Percentiles rank a stretch among this genome's conserved stretches.
Conservation (phyloP, 2,888 invertebrate species). For the Xestoiulus laeticollis region DNA sequence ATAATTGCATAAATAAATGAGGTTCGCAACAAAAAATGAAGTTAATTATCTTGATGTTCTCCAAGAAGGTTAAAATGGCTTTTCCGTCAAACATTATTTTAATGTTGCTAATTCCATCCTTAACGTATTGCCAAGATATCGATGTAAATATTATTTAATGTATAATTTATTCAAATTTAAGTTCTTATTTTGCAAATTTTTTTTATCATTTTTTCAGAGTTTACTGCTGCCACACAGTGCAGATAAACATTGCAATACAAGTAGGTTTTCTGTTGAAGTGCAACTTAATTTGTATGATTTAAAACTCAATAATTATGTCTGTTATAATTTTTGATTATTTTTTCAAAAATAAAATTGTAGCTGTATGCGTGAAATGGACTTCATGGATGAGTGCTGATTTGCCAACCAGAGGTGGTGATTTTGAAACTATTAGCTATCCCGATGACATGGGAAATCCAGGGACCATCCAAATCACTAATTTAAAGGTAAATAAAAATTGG, state of each 20-base stretch:
- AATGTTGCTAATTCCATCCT: neutral
- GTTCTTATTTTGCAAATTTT: neutral
- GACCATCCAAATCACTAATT: slow-evolving; percentile 12
- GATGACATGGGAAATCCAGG: slow-evolving; percentile 50
- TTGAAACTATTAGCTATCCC: slow-evolving; percentile 48
- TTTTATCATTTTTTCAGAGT: neutral
- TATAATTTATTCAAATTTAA: neutral
- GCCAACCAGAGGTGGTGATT: slow-evolving; percentile 39
- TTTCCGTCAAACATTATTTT: neutral
- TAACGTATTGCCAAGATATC: neutral
- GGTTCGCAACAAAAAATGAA: neutral
- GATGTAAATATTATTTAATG: neutral
- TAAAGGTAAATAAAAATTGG: neutral
- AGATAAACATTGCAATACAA: neutral
- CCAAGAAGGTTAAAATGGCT: neutral
- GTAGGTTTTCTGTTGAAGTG: neutral
- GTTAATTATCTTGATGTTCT: neutral
- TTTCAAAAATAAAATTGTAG: neutral
- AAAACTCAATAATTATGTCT: neutral
- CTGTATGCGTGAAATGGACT: slow-evolving; percentile 49
- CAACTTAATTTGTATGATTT: neutral
- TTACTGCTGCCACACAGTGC: slow-evolving; percentile 31
- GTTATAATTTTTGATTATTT: neutral
- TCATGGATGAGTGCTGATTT: slow-evolving; percentile 48
- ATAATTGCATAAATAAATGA: neutral